phyloP scores from a whole-genome alignment of 2,113 vertebrate genomes.

The Tragelaphus strepsiceros region DNA sequence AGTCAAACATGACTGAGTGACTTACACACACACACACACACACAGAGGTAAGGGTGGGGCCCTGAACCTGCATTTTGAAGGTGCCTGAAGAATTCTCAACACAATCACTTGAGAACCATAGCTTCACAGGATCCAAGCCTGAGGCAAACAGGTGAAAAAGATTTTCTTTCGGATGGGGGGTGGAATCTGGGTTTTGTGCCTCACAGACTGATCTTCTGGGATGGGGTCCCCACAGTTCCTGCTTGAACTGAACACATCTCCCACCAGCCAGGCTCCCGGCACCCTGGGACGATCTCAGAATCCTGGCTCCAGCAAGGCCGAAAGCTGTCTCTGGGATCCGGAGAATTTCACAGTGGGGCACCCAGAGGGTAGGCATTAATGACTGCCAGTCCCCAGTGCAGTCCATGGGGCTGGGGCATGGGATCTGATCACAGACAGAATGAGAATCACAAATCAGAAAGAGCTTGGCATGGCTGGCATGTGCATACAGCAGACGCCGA shows the following conservation, averaged over 20 bases:
- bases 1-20: background rate
- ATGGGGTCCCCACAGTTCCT: rapidly evolving
- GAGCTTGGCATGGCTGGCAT: rapidly evolving
- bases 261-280: rapidly evolving
- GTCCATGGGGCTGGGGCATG: background rate
- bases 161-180: background rate
- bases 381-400: rapidly evolving
- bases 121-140: too few relatives aligned
- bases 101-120: rapidly evolving
- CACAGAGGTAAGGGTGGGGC: rapidly evolving
- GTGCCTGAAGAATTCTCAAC: background rate
- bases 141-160: background rate
- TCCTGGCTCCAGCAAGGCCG: rapidly evolving
- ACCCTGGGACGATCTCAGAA: background rate
- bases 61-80: background rate
- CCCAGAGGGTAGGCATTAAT: rapidly evolving
- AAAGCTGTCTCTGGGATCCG: background rate
- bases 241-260: too few relatives aligned
- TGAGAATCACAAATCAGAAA: rapidly evolving
- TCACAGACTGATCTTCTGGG: rapidly evolving
- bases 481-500: background rate
- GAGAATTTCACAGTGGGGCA: background rate
- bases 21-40: background rate
- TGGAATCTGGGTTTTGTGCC: background rate
- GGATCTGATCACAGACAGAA: background rate